phyloP scores from a whole-genome alignment of 2,797 vertebrate species.

The Pangasius djambal region DNA sequence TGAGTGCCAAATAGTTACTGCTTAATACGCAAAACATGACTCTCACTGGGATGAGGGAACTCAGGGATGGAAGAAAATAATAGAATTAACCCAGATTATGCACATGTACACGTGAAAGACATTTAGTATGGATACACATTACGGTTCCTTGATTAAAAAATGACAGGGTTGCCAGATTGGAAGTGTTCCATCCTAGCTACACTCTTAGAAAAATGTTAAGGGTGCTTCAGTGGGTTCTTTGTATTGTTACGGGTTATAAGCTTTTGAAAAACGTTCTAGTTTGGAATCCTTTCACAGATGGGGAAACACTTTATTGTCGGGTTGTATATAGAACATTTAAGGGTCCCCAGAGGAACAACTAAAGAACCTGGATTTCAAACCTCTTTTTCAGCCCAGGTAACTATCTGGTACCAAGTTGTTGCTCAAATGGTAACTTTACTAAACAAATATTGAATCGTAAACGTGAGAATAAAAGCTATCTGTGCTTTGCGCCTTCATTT shows the following conservation, averaged over 20 bases:
- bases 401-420: not conserved
- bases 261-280: not conserved
- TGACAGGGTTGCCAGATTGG: not conserved
- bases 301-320: not conserved
- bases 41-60: not conserved
- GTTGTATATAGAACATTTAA: not conserved
- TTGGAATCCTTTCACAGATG: not conserved
- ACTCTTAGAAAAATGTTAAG: not conserved
- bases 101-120: not conserved
- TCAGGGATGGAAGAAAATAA: not conserved
- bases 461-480: not conserved
- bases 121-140: not conserved
- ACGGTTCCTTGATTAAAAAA: not conserved
- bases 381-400: not conserved
- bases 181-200: not conserved
- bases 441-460: not conserved
- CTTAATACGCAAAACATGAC: not conserved
- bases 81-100: not conserved
- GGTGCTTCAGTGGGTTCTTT: not conserved
- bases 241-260: no score
- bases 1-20: not conserved
- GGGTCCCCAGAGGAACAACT: not conserved
- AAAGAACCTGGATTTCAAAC: not conserved
- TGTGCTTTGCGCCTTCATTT: not conserved
- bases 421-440: no score